A percentile compares a stretch with the other conserved stretches of the same genome.
These are phyloP conservation scores for Scolopax bukidnonensis DNA, from an alignment of 2,797 vertebrate species.

Conservation along the genomic window DNA sequence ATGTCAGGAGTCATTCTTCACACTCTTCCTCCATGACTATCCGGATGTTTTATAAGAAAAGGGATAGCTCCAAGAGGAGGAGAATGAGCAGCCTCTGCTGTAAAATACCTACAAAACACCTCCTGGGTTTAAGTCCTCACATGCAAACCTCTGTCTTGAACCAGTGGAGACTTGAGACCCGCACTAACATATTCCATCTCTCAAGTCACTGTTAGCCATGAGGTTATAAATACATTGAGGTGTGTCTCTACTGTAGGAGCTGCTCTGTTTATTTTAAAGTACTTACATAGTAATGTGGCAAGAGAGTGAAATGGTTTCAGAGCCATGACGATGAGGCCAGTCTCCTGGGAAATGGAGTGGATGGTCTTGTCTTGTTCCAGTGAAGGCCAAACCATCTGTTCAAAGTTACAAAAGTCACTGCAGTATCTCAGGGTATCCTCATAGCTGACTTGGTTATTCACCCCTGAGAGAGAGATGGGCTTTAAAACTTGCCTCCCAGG, in stretches of 20 bases:
- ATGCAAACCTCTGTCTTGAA: not conserved
- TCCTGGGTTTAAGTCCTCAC: not conserved
- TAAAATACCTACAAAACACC: not conserved
- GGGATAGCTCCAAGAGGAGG: not conserved
- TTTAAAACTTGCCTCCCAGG: not conserved
- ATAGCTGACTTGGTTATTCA: not conserved
- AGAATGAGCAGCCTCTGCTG: not conserved
- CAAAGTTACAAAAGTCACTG: not conserved
- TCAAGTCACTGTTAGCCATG: not conserved
- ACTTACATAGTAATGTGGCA: not conserved
- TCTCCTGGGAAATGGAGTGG: not conserved
- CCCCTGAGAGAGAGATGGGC: not conserved
- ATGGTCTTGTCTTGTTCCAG: not conserved
- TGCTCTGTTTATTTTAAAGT: not conserved
- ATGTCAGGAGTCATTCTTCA: conserved; percentile 32
- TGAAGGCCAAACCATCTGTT: not conserved
- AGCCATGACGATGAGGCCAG: not conserved
- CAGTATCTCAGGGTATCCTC: not conserved
- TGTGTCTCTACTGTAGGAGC: not conserved
- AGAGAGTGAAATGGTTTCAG: not conserved
- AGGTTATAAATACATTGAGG: not conserved
- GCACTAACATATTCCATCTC: not conserved
- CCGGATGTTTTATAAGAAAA: conserved; percentile 6
- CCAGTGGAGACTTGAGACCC: not conserved
- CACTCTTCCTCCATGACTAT: conserved; percentile 19